phyloP scores from a whole-genome alignment of 2,888 invertebrate genomes.

The Sinopyrophorus schimmeli region DNA sequence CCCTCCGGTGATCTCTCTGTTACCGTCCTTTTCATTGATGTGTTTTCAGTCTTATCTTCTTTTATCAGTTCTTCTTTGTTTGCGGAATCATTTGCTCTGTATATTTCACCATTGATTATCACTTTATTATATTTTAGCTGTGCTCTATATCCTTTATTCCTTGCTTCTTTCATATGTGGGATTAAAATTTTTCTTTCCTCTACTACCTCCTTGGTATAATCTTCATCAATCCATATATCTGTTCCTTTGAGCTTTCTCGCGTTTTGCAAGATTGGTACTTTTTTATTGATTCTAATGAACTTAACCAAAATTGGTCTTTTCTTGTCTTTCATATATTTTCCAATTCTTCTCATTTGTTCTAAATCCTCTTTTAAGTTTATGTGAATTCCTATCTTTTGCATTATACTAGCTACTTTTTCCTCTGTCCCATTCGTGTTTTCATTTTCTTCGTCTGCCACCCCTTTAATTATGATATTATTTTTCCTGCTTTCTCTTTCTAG shows the following conservation, averaged over 20 bases:
- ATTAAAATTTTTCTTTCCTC: constrained; percentile 12
- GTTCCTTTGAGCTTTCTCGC: constrained; percentile 13
- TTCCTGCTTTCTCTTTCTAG: constrained; percentile 2
- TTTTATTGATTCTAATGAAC: constrained; percentile 6
- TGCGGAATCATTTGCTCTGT: constrained; percentile 4
- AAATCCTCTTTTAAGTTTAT: constrained; percentile 12
- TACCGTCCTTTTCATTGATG: constrained; percentile 12
- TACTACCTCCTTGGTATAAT: constrained; percentile 12
- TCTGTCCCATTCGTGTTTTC: not conserved
- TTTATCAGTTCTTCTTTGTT: not conserved
- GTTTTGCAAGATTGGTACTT: constrained; percentile 11
- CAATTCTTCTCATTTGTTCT: constrained; percentile 13
- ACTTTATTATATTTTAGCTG: constrained; percentile 11
- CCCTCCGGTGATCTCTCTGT: constrained; percentile 13
- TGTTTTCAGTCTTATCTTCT: constrained; percentile 3
- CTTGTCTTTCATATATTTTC: constrained; percentile 13
- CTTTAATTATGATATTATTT: not conserved
- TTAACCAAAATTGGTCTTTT: constrained; percentile 15
- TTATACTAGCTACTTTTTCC: not conserved
- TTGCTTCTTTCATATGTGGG: constrained; percentile 5
- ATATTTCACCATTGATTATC: constrained; percentile 10
- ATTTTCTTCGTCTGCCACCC: not conserved
- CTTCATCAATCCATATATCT: constrained; percentile 18
- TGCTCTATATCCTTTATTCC: constrained; percentile 12
- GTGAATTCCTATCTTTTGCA: constrained; percentile 8